A percentile compares a stretch with the other conserved stretches of the same genome.
Conservation (phyloP, 2,888 invertebrate species). For the Ophion ellenae region DNA sequence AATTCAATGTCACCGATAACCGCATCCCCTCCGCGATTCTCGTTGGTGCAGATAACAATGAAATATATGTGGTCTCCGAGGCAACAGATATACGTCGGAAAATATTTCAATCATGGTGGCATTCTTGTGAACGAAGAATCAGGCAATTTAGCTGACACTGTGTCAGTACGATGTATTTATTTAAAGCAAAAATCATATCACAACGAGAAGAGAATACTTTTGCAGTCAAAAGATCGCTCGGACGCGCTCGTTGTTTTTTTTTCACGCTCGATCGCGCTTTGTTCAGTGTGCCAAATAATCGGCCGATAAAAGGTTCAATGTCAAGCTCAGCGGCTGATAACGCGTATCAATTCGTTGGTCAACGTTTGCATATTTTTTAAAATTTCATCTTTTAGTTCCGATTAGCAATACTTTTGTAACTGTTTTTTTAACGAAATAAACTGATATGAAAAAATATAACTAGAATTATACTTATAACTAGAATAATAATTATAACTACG, state of each 20-base stretch:
- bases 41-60: constrained; percentile 62
- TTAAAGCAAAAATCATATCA: not conserved
- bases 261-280: constrained; percentile 22
- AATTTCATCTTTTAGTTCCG: not conserved
- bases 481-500: not conserved
- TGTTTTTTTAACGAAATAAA: not conserved
- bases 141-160: not conserved
- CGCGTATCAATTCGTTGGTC: constrained; percentile 51
- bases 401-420: not conserved
- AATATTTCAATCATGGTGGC: constrained; percentile 30
- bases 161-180: constrained; percentile 1
- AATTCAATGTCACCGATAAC: constrained; percentile 78
- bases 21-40: constrained; percentile 32
- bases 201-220: constrained; percentile 19
- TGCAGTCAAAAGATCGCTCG: constrained; percentile 14
- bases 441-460: constrained; percentile 4
- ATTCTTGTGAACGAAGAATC: not conserved
- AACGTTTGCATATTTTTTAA: constrained; percentile 22
- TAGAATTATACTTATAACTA: not conserved
- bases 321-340: constrained; percentile 67
- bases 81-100: constrained; percentile 32
- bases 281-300: constrained; percentile 64
- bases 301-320: constrained; percentile 75
- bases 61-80: not conserved
- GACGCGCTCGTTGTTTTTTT: constrained; percentile 13